Base-by-base conservation (phyloP, 2,113 vertebrate genomes). In the Microtus pennsylvanicus region DNA sequence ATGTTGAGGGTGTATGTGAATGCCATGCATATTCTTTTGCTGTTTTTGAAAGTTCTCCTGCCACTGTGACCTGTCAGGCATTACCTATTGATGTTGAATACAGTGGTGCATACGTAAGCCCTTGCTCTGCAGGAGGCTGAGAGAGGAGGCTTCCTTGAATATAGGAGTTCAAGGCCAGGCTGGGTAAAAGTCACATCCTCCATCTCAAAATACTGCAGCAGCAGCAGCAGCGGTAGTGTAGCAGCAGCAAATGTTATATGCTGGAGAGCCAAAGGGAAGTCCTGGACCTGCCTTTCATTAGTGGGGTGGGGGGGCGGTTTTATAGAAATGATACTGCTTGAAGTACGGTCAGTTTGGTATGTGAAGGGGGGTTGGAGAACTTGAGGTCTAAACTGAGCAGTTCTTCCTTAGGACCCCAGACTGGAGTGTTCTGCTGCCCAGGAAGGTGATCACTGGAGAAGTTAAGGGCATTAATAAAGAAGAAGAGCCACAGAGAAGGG, bases 221-320 rank as follows among this genome's bases (percentile, higher is more conserved):
- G 55, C 55, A 58, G 55, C 55, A 58, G 55, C 55, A 16, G 55
- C 1, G 3, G 50, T 3, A 52, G 12, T 14, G 50, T 19, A 58
- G 55, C 14, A 58, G 55, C 47, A 72, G 50, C 30, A 22, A 72
- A 26, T n/a, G 12, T 52, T 42, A 14, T 5, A 58, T 38, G 7
- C 30, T n/a, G 50, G 42, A 28, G 26, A 42, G 69, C 63, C n/a
- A 85, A 85, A 88, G 77, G 52, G 85, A 89, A 96, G n/a, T n/a
- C 28, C 6, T 3, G 89, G 55, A 67, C 24, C 28, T 58, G 7
- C 50, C 13, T 81, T 75, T 90, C 26, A 13, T 30, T 72, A 63
- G 69, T 11, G 55, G 55, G 55, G 52, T 19, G 78, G 5, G 14
- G n/a, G 13, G 13, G 28, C 1, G 4, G 4, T 52, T 55, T 94